Conservation (phyloP, 2,888 invertebrate species). For the Beris chalybata region DNA sequence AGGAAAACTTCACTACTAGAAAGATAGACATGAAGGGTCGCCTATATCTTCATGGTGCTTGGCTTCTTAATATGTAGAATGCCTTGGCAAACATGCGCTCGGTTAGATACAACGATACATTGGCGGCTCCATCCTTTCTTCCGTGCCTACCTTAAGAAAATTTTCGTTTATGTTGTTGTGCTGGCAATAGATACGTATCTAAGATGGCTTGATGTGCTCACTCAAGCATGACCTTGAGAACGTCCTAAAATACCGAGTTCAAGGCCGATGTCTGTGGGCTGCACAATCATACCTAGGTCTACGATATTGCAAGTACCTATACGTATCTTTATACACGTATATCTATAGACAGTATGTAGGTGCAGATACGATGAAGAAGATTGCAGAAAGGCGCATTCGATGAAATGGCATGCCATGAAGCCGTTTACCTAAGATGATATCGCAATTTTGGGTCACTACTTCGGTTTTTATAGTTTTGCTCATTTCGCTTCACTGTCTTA, state of each 20-base stretch:
- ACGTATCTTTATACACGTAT: background rate
- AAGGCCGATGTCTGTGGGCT: constrained; percentile 29
- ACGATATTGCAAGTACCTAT: background rate
- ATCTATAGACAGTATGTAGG: background rate
- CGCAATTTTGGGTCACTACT: background rate
- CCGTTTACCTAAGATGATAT: background rate
- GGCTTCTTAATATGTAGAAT: no score
- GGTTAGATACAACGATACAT: background rate
- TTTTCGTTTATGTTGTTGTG: constrained; percentile 1
- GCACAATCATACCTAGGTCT: no score
- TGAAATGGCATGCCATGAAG: background rate
- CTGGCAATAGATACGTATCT: constrained; percentile 26
- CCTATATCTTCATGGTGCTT: no score
- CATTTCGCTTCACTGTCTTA: background rate
- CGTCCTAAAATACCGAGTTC: constrained; percentile 38
- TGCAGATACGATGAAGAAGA: constrained; percentile 1
- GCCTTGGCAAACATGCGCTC: no score
- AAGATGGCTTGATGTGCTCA: constrained; percentile 33
- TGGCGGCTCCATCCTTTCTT: constrained; percentile 11
- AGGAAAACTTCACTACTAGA: constrained; percentile 16
- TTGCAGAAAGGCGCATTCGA: background rate
- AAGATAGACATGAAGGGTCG: background rate
- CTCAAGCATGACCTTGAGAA: constrained; percentile 35
- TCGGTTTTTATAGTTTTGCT: background rate
- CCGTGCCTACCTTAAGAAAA: background rate